A percentile compares a stretch with the other conserved stretches of the same genome.
Evolutionary conservation across 2,888 invertebrate species (phyloP).

Genomic region (Herminia tarsipennalis): DNA sequence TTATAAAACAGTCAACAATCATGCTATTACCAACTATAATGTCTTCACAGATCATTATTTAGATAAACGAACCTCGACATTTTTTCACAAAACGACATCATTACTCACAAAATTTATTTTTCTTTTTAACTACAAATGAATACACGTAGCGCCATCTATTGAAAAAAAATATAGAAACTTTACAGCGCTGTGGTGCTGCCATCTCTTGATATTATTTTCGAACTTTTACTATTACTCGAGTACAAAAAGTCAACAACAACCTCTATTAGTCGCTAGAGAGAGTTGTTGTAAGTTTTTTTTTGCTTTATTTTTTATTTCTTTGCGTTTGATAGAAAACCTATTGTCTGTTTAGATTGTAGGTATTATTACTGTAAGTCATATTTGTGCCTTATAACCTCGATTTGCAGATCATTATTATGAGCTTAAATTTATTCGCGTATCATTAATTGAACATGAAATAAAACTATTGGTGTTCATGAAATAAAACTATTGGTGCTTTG

Average conservation of each 20-base stretch:
- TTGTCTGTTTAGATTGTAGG: conserved; percentile 35
- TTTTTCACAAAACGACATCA: neutral
- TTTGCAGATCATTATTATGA: too few species aligned
- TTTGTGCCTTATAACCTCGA: too few species aligned
- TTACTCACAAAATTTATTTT: conserved; percentile 16
- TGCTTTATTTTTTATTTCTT: conserved; percentile 36
- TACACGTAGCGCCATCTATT: conserved; percentile 40
- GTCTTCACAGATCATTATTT: too few species aligned
- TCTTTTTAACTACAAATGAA: conserved; percentile 24
- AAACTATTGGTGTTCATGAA: too few species aligned
- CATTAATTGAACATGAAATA: too few species aligned
- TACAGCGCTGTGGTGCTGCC: conserved; percentile 39
- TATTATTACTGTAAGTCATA: too few species aligned
- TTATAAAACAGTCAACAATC: too few species aligned
- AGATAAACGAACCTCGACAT: neutral
- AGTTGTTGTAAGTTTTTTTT: conserved; percentile 61
- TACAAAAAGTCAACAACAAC: conserved; percentile 52
- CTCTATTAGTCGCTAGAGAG: conserved; percentile 65
- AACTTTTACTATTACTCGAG: neutral
- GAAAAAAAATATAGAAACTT: conserved; percentile 6
- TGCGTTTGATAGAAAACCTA: conserved; percentile 31
- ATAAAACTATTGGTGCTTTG: too few species aligned
- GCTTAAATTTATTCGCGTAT: too few species aligned
- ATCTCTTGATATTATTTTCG: conserved; percentile 47
- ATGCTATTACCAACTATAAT: too few species aligned